phyloP scores from a whole-genome alignment of 2,797 vertebrate species.

The Crocidura indochinensis region DNA sequence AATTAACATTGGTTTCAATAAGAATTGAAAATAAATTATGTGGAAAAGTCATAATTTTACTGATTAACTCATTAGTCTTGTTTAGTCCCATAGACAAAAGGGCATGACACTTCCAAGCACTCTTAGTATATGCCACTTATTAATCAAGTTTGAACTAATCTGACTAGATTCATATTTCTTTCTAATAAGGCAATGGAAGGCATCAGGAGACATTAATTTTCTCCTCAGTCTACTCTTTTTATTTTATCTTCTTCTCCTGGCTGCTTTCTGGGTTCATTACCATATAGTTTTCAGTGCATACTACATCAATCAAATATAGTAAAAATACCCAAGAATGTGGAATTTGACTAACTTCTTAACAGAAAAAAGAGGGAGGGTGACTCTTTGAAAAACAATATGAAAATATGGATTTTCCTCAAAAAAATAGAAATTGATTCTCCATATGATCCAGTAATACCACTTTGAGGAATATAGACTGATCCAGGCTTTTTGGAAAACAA shows the following conservation, averaged over 20 bases:
- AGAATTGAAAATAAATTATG: no score
- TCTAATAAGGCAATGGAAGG: background rate
- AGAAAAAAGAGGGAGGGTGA: conserved; percentile 40
- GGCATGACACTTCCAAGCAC: background rate
- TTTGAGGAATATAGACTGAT: no score
- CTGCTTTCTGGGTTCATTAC: background rate
- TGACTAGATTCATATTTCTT: background rate
- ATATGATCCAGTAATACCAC: no score
- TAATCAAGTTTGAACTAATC: background rate
- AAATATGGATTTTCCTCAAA: no score
- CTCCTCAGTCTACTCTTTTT: background rate
- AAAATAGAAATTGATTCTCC: no score
- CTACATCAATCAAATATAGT: conserved; percentile 27
- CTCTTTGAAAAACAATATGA: no score
- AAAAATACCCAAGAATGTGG: background rate
- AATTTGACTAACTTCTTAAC: conserved; percentile 61
- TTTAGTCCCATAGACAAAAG: background rate
- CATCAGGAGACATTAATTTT: background rate
- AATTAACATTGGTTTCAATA: no score
- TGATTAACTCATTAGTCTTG: background rate
- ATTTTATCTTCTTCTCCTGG: background rate
- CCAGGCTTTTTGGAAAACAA: no score
- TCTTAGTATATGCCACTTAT: background rate
- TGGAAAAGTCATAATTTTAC: conserved; percentile 12
- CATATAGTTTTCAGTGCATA: background rate